Base-by-base conservation (phyloP, 2,888 invertebrate species). In the Tetheella fluctuosa region DNA sequence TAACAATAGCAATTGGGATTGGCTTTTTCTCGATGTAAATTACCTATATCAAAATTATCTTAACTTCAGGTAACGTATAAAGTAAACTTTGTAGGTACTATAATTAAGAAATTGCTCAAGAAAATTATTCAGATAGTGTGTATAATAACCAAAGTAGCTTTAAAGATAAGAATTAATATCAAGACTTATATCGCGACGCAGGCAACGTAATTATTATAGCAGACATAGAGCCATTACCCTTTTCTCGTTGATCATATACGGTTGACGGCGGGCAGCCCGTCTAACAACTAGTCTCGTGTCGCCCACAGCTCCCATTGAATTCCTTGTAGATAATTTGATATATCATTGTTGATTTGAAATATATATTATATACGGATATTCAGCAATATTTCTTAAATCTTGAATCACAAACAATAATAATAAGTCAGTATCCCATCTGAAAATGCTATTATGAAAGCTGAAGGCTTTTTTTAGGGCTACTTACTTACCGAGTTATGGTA, bases 231-330 rank as follows among this genome's bases (percentile, higher is more conserved):
- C 73, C 70, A 70, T 78, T 76, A 76, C 63, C 66, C 65, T 52
- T 39, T 48, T 66, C 67, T 73, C 74, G 73, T 74, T 73, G 74
- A 71, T 75, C 71, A 73, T 67, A 64, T 64, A 64, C 60, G 59
- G 61, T 69, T 64, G 72, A 66, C 63, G 69, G 61, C 64, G 68
- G 64, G 65, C 48, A 48, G 39, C 39, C 39, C 66, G 65, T 67
- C 69, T 71, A 73, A 63, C 73, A 69, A 63, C 60, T 54, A 56
- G 72, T 68, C 69, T 68, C 65, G 66, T 68, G 65, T 57, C n/a
- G n/a, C n/a, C n/a, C 61, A 60, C 28, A 52, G 30, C 52, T 34
- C 42, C 28, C 54, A 48, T 30, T 25, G 30, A 59, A 54, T 61
- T 55, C 10, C 10, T 48, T 48, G 48, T 48, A 48, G 48, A 48